Conservation (phyloP, 2,888 invertebrate genomes). For the Phengaris alcon region DNA sequence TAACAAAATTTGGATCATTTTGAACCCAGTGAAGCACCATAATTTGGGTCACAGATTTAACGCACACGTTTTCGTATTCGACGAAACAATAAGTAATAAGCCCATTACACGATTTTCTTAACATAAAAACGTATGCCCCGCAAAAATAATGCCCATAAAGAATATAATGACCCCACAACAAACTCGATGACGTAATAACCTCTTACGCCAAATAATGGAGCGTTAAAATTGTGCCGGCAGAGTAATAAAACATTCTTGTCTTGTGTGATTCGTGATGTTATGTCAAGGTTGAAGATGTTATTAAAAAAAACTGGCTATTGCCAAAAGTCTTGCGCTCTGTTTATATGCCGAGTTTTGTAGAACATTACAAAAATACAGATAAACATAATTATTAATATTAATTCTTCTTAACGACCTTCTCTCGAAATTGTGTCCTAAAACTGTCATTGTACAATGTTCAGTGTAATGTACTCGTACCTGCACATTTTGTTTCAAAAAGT, state of each 20-base stretch:
- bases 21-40: too few relatives aligned
- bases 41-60: not conserved
- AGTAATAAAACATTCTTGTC: slow-evolving; percentile 9
- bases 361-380: not conserved
- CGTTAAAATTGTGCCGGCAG: not conserved
- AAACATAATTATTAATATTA: not conserved
- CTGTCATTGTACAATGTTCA: too few relatives aligned
- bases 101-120: not conserved
- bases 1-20: too few relatives aligned
- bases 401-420: not conserved
- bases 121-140: slow-evolving; percentile 5
- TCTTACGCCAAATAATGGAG: slow-evolving; percentile 8
- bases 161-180: slow-evolving; percentile 14
- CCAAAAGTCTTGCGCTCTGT: not conserved
- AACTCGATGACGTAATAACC: slow-evolving; percentile 13
- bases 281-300: not conserved
- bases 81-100: not conserved
- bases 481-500: not conserved
- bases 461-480: too few relatives aligned
- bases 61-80: not conserved
- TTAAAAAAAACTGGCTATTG: not conserved
- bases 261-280: not conserved
- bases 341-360: not conserved
- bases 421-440: not conserved
- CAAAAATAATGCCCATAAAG: slow-evolving; percentile 19